Conservation (phyloP, 92 coral and sea anemone species). For the Nematostella vectensis region DNA sequence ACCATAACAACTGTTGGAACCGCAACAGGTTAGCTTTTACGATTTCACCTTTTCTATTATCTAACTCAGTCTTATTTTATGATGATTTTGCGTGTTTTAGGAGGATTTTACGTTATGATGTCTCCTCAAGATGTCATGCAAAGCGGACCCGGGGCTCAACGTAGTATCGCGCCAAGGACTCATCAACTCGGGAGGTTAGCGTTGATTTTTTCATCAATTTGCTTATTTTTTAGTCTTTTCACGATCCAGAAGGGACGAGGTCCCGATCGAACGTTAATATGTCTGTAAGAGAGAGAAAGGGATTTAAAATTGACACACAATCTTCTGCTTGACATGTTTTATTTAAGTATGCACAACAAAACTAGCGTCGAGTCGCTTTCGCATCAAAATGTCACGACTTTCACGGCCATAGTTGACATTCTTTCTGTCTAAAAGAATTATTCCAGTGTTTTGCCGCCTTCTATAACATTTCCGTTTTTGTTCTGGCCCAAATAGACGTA, state of each 20-base stretch:
- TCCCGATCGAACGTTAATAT: too few relatives aligned
- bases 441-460: too few relatives aligned
- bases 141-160: conserved; percentile 82
- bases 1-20: conserved; percentile 87
- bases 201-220: neutral
- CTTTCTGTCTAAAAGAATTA: too few relatives aligned
- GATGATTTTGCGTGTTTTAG: conserved; percentile 34
- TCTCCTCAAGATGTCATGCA: conserved; percentile 99
- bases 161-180: conserved; percentile 89
- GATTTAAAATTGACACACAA: neutral
- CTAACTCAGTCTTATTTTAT: neutral
- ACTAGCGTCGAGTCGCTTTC: neutral
- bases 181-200: conserved; percentile 63
- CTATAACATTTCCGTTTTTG: neutral
- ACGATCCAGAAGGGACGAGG: too few relatives aligned
- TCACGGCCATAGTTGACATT: too few relatives aligned
- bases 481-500: too few relatives aligned
- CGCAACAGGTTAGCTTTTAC: conserved; percentile 50
- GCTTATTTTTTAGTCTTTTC: too few relatives aligned
- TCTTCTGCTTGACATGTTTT: neutral
- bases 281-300: too few relatives aligned
- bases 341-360: neutral
- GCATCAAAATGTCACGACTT: neutral
- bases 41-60: neutral
- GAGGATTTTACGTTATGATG: conserved; percentile 98